Conservation (phyloP, 2,113 vertebrate genomes). For the Alligator mississippiensis region DNA sequence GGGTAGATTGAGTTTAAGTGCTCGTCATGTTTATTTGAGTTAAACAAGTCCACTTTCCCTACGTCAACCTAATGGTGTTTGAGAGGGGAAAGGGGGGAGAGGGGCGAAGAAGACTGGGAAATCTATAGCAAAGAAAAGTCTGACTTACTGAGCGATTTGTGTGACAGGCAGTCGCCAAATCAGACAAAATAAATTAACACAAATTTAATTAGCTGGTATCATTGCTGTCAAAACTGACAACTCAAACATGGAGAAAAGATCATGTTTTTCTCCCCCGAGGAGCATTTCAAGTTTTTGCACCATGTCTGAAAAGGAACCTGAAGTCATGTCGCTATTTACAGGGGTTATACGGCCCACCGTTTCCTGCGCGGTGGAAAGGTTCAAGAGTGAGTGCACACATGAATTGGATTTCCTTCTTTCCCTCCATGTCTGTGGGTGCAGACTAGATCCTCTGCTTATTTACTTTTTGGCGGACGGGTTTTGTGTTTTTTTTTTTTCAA, state of each 20-base stretch:
- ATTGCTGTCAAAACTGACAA: constrained; percentile 82
- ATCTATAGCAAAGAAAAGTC: constrained; percentile 58
- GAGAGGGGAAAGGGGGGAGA: constrained; percentile 47
- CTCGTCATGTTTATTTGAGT: constrained; percentile 79
- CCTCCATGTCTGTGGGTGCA: constrained; percentile 3
- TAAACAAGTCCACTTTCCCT: constrained; percentile 65
- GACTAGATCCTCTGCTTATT: constrained; percentile 45
- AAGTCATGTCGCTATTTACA: constrained; percentile 72
- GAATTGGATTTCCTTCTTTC: constrained; percentile 21
- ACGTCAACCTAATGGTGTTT: constrained; percentile 60
- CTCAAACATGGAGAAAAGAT: constrained; percentile 76
- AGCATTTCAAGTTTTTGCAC: constrained; percentile 40
- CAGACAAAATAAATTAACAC: constrained; percentile 85
- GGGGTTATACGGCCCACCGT: constrained; percentile 58
- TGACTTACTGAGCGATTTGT: constrained; percentile 61
- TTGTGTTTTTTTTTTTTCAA: neutral
- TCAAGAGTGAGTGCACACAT: constrained; percentile 50
- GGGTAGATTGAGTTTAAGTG: constrained; percentile 71
- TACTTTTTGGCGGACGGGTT: constrained; percentile 46
- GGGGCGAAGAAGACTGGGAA: constrained; percentile 56
- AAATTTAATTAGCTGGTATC: constrained; percentile 81
- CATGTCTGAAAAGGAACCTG: constrained; percentile 56
- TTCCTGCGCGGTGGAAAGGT: constrained; percentile 74
- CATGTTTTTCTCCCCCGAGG: constrained; percentile 68
- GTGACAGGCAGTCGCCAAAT: constrained; percentile 74